Percentiles rank a stretch among this genome's conserved stretches.
phyloP scores from a whole-genome alignment of 2,113 vertebrate species.

The Pionites leucogaster region DNA sequence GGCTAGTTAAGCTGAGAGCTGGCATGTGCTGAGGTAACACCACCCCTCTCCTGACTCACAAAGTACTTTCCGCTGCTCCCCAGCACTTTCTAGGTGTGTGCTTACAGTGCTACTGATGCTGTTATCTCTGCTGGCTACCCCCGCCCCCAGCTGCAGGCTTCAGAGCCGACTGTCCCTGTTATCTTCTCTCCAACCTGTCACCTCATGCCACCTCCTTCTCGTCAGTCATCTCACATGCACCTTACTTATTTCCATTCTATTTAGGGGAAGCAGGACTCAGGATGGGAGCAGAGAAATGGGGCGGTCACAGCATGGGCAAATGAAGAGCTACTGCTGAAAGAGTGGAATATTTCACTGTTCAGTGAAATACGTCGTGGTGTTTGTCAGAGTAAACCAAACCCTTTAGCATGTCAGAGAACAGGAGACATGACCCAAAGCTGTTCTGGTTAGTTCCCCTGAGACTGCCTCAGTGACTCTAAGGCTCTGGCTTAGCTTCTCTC shows the following conservation, averaged over 20 bases:
- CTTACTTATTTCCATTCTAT: neutral
- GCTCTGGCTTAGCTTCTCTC: constrained; percentile 24
- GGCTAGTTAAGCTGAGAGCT: neutral
- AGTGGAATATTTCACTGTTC: neutral
- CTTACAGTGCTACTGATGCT: neutral
- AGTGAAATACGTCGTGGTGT: neutral
- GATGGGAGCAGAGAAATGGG: neutral
- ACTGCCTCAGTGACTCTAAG: neutral
- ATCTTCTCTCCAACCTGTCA: neutral
- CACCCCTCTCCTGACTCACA: neutral
- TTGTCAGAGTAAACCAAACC: neutral
- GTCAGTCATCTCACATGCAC: neutral
- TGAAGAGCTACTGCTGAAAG: neutral
- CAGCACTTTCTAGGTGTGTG: neutral
- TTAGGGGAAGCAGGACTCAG: neutral
- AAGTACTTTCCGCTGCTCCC: neutral
- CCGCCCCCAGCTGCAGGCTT: neutral
- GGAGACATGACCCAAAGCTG: neutral
- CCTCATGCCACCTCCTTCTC: neutral
- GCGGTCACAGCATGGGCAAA: neutral
- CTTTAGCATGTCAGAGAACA: neutral
- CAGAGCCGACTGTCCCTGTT: neutral
- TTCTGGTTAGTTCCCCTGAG: neutral
- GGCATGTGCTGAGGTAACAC: neutral
- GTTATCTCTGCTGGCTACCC: neutral